Evolutionary conservation across 2,888 invertebrate genomes (phyloP).

Genomic region (Lepetodrilus schrolli): DNA sequence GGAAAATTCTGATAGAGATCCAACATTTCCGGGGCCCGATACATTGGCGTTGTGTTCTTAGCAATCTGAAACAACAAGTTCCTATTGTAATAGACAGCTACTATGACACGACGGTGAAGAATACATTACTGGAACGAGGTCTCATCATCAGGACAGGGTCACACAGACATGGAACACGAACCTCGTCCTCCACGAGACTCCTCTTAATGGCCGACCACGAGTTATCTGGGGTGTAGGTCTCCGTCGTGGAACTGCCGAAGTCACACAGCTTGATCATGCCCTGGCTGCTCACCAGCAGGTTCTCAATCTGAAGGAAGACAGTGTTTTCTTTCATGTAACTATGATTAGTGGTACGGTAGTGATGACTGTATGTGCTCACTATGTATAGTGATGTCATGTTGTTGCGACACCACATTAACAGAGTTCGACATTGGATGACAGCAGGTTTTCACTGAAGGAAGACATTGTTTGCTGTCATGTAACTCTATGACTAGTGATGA

Average conservation of each 20-base stretch:
- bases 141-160: background rate
- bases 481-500: too few species aligned
- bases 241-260: conserved; percentile 95
- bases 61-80: conserved; percentile 75
- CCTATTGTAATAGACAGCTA: too few species aligned
- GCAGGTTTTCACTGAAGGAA: too few species aligned
- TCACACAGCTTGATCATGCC: conserved; percentile 95
- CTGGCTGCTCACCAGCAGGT: conserved; percentile 89
- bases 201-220: conserved; percentile 95
- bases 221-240: conserved; percentile 85
- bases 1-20: conserved; percentile 97
- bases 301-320: conserved; percentile 82
- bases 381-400: too few species aligned
- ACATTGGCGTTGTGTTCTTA: conserved; percentile 83
- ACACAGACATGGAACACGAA: conserved; percentile 73
- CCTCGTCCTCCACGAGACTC: conserved; percentile 93
- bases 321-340: too few species aligned
- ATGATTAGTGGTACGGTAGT: too few species aligned
- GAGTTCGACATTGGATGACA: too few species aligned
- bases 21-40: conserved; percentile 97
- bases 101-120: background rate
- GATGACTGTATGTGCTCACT: too few species aligned
- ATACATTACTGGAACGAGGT: background rate
- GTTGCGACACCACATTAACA: too few species aligned
- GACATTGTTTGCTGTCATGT: too few species aligned